A percentile compares a stretch with the other conserved stretches of the same genome.
Conservation (phyloP, 2,797 vertebrate genomes). For the Myiotriccus ornatus region DNA sequence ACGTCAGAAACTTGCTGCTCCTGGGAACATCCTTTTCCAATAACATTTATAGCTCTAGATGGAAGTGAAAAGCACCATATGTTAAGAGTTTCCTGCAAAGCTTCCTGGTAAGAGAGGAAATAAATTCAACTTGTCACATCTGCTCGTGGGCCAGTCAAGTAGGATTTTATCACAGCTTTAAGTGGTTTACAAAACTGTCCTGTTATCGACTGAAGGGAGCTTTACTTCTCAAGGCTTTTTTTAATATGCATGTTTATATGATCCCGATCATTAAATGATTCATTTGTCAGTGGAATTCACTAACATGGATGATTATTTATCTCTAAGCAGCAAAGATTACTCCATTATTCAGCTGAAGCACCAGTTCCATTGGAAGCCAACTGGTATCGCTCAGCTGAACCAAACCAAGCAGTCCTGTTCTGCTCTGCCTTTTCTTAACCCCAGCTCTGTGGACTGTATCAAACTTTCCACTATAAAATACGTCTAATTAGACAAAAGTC, state of each 20-base stretch:
- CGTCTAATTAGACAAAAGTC: slow-evolving; percentile 66
- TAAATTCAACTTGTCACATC: slow-evolving; percentile 96
- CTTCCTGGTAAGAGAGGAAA: slow-evolving; percentile 87
- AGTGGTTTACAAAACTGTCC: slow-evolving; percentile 90
- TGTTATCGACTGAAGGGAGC: slow-evolving; percentile 81
- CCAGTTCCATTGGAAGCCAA: slow-evolving; percentile 30
- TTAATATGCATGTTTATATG: slow-evolving; percentile 69
- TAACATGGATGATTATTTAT: slow-evolving; percentile 66
- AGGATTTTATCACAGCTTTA: slow-evolving; percentile 91
- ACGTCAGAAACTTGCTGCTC: slow-evolving; percentile 80
- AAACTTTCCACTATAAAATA: slow-evolving; percentile 59
- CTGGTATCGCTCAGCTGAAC: slow-evolving; percentile 30
- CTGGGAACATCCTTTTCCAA: slow-evolving; percentile 85
- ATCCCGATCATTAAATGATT: slow-evolving; percentile 71
- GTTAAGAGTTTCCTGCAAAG: slow-evolving; percentile 88
- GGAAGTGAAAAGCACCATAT: slow-evolving; percentile 85
- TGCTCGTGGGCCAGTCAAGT: slow-evolving; percentile 85
- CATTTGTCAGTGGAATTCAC: slow-evolving; percentile 65
- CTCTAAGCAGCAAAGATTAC: slow-evolving; percentile 68
- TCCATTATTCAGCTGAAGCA: slow-evolving; percentile 55
- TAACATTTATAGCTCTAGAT: slow-evolving; percentile 85
- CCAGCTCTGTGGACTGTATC: slow-evolving; percentile 20
- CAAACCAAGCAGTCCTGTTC: slow-evolving; percentile 13
- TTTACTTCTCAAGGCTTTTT: slow-evolving; percentile 73
- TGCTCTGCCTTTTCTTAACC: slow-evolving; percentile 32